A percentile compares a stretch with the other conserved stretches of the same genome.
These are phyloP conservation scores for Virgularia gustaviana DNA, from an alignment of 92 coral and sea anemone genomes.

Conservation along the genomic window DNA sequence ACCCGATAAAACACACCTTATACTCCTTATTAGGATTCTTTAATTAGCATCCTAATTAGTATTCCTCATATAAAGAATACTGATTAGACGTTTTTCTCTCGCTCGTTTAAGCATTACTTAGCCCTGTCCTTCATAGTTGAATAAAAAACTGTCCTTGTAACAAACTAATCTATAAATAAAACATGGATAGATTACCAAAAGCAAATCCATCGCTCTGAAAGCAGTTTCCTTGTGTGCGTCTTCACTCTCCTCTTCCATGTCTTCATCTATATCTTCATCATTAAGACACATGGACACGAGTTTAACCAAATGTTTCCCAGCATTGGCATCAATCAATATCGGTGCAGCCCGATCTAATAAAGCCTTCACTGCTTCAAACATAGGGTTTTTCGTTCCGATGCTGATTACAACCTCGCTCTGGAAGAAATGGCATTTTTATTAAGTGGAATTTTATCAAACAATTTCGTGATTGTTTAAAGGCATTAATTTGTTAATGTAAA, in stretches of 20 bases:
- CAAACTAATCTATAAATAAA: background rate
- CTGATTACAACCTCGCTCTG: constrained; percentile 77
- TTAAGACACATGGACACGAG: constrained; percentile 57
- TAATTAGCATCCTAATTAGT: too few relatives aligned
- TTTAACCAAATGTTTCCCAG: constrained; percentile 60
- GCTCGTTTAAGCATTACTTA: too few relatives aligned
- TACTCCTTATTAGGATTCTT: too few relatives aligned
- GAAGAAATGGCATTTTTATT: too few relatives aligned
- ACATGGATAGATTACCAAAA: constrained; percentile 54
- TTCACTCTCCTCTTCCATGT: constrained; percentile 60
- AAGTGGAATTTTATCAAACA: too few relatives aligned
- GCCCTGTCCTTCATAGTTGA: background rate
- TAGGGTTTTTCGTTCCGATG: constrained; percentile 74
- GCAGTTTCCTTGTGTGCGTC: constrained; percentile 55
- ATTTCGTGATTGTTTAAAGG: too few relatives aligned
- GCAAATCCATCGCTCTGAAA: constrained; percentile 64
- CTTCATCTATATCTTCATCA: constrained; percentile 57
- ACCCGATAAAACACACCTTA: too few relatives aligned
- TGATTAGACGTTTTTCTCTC: too few relatives aligned
- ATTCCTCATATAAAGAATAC: too few relatives aligned
- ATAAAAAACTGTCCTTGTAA: background rate
- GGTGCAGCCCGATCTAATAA: constrained; percentile 88
- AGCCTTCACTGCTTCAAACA: constrained; percentile 79
- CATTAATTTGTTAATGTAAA: too few relatives aligned
- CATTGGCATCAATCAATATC: constrained; percentile 69